Evolutionary conservation across 1,140 invertebrate genomes (phyloP), one percentile per base, ranked within the genome.

Genomic region (Drosophila santomea): DNA sequence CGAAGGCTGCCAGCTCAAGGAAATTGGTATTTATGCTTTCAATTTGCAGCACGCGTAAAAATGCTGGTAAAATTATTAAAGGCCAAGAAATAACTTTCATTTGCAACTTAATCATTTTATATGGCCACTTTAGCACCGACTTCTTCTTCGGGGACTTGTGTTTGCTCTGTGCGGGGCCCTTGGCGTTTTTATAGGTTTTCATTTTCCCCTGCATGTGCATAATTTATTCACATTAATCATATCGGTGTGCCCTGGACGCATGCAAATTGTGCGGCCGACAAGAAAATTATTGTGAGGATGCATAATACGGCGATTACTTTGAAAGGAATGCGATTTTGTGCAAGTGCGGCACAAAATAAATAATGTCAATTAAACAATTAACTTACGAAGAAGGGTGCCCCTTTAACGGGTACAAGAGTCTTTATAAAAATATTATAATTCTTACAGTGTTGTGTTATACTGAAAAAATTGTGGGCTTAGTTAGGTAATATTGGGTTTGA

Each of bases 21-120:
- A 82, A 84, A 89, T 89, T 84, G 84, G 77, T 78, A 80, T 89
- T 89, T 89, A 89, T 89, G 84, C 50, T 84, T 89, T 89, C 84
- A 84, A 89, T 89, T 89, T 89, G 68, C 77, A 44, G 51, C 64
- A 60, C 72, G 71, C 85, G 67, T 80, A 74, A 80, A 80, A 80
- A 67, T 78, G 45, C 59, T 76, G 64, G 52, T 68, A 62, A 89
- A 89, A 89, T 89, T 89, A 89, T 89, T 78, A 89, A 72, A 84
- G 78, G 66, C 83, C 83, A 88, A 73, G 82, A 79, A 84, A 89
- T 89, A 89, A 89, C 88, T 89, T 89, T 89, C 85, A 89, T 79
- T 88, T 71, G 83, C 59, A 89, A 71, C 63, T 83, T 86, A 83
- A 88, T 86, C 83, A 86, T 86, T 86, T 79, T 86, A 79, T 88